These are phyloP conservation scores for Leptatherina wallacei DNA, from an alignment of 2,797 vertebrate genomes.

Conservation along the genomic window DNA sequence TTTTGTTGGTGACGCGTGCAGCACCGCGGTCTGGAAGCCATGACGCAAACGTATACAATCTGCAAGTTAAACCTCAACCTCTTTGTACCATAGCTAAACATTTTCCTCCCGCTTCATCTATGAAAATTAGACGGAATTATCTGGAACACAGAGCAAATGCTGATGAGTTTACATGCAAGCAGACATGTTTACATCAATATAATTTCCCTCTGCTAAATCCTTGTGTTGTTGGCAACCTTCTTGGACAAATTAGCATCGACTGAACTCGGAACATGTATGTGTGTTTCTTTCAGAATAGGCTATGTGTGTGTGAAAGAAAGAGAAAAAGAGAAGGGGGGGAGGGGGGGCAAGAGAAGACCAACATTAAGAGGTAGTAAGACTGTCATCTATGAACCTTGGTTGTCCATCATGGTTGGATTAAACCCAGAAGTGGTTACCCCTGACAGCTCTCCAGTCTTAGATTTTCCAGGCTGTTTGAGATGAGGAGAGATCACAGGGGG, in stretches of 20 bases:
- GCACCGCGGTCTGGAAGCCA: conserved; percentile 50
- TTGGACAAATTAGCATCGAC: conserved; percentile 60
- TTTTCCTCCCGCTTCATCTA: conserved; percentile 62
- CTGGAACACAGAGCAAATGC: conserved; percentile 50
- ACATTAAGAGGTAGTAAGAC: conserved; percentile 31
- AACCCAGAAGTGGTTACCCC: conserved; percentile 69
- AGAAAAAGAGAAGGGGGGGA: not conserved
- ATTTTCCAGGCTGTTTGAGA: conserved; percentile 75
- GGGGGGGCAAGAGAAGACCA: conserved; percentile 3
- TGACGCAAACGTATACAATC: conserved; percentile 60
- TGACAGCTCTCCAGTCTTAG: conserved; percentile 63
- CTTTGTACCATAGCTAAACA: conserved; percentile 31
- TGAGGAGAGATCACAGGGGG: conserved; percentile 62
- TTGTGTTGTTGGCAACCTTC: conserved; percentile 46
- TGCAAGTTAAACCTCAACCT: conserved; percentile 30
- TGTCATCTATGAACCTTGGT: conserved; percentile 29
- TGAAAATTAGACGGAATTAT: conserved; percentile 51
- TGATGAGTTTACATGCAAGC: conserved; percentile 73
- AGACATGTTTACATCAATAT: conserved; percentile 68
- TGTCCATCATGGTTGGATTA: conserved; percentile 66
- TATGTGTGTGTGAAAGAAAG: not conserved
- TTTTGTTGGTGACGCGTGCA: conserved; percentile 56
- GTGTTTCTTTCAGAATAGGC: conserved; percentile 19
- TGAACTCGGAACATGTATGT: conserved; percentile 50
- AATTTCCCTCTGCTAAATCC: conserved; percentile 61